Percentiles rank a stretch among this genome's conserved stretches.
These are phyloP conservation scores for Progne subis DNA, from an alignment of 2,113 vertebrate species.

Conservation along the genomic window DNA sequence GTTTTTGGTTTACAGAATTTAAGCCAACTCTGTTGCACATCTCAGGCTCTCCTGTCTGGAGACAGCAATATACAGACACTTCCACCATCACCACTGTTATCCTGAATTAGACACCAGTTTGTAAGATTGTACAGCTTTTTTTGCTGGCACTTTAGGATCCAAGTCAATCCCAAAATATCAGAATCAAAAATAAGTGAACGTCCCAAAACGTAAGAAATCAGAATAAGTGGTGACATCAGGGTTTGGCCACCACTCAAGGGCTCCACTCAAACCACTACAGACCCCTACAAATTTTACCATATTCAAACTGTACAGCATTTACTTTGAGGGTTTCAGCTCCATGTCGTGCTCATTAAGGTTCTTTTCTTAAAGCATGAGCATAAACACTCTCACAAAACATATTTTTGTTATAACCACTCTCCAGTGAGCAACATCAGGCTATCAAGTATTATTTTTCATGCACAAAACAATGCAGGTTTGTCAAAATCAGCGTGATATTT, in stretches of 20 bases:
- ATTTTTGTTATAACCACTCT: neutral
- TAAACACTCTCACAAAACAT: neutral
- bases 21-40: neutral
- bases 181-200: neutral
- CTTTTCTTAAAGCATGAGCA: neutral
- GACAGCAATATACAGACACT: neutral
- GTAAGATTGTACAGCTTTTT: neutral
- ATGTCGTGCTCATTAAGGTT: neutral
- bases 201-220: neutral
- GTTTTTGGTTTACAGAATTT: neutral
- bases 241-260: neutral
- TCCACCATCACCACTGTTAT: neutral
- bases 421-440: neutral
- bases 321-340: neutral
- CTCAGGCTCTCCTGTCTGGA: neutral
- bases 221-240: neutral
- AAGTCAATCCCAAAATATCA: neutral
- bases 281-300: rapidly evolving
- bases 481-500: neutral
- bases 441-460: neutral
- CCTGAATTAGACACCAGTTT: neutral
- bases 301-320: neutral
- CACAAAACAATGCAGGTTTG: neutral
- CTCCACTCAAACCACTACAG: neutral
- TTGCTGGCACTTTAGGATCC: neutral